Conservation (phyloP, 2,888 invertebrate species). For the Mermis nigrescens region DNA sequence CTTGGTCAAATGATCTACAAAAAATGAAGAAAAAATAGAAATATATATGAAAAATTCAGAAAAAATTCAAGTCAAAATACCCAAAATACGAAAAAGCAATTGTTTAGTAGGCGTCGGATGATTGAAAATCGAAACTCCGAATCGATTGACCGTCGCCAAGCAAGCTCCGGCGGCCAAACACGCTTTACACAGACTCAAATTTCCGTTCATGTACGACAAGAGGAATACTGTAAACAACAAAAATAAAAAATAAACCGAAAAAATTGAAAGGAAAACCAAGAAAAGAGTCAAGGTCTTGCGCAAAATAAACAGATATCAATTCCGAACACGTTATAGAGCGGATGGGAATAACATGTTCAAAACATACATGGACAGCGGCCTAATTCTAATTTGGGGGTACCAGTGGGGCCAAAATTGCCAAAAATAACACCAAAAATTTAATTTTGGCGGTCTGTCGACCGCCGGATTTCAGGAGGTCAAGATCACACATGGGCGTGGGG, state of each 20-base stretch:
- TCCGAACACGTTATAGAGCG: no score
- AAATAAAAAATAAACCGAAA: slow-evolving; percentile 11
- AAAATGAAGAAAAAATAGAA: slow-evolving; percentile 5
- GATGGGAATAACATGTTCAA: no score
- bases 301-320: no score
- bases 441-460: no score
- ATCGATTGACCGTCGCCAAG: slow-evolving; percentile 69
- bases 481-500: no score
- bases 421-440: no score
- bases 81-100: slow-evolving; percentile 39
- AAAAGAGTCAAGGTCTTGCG: no score
- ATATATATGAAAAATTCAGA: background rate
- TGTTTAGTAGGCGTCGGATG: slow-evolving; percentile 55
- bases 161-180: slow-evolving; percentile 72
- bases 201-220: slow-evolving; percentile 70
- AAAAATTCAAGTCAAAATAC: slow-evolving; percentile 23
- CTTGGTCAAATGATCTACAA: slow-evolving; percentile 55
- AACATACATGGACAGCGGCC: no score
- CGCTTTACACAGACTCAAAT: slow-evolving; percentile 68
- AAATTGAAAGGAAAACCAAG: slow-evolving; percentile 12
- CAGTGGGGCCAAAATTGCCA: no score
- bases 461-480: no score
- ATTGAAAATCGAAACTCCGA: slow-evolving; percentile 79
- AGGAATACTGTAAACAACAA: slow-evolving; percentile 21
- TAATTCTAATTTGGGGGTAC: no score